Conservation (phyloP, 2,113 vertebrate species). For the Galeopterus variegatus region DNA sequence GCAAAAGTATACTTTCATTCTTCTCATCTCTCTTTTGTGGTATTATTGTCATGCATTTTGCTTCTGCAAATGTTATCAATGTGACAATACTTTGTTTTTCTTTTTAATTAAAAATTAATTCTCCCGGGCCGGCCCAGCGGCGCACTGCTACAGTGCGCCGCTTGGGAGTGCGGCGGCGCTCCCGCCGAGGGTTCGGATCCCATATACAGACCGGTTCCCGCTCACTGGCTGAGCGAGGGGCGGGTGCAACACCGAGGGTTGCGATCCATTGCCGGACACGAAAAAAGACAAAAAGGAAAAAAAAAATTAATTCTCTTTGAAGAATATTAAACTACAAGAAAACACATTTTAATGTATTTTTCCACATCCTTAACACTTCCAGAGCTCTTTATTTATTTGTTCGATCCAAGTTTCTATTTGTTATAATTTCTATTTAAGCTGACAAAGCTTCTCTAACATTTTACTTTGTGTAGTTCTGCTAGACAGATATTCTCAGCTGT, state of each 20-base stretch:
- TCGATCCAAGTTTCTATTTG: neutral
- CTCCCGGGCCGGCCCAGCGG: too few species aligned
- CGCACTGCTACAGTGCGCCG: too few species aligned
- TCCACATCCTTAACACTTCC: neutral
- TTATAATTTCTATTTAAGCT: neutral
- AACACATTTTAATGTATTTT: neutral
- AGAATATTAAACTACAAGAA: neutral
- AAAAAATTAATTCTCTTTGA: neutral
- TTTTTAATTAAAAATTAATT: constrained; percentile 5
- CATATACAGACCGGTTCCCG: too few species aligned
- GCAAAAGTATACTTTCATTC: neutral
- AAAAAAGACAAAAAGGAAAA: too few species aligned
- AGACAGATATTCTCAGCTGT: neutral
- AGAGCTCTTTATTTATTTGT: neutral
- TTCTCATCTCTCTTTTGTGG: neutral
- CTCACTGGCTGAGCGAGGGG: too few species aligned
- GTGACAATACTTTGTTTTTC: neutral
- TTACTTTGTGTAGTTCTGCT: neutral
- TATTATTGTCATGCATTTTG: neutral
- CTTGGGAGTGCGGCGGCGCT: too few species aligned
- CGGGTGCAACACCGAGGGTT: too few species aligned
- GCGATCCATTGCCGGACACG: too few species aligned
- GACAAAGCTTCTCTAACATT: neutral
- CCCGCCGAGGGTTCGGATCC: too few species aligned
- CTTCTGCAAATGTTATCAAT: neutral